Base-by-base conservation (phyloP, 1,140 invertebrate species). In the Arctopsyche grandis region DNA sequence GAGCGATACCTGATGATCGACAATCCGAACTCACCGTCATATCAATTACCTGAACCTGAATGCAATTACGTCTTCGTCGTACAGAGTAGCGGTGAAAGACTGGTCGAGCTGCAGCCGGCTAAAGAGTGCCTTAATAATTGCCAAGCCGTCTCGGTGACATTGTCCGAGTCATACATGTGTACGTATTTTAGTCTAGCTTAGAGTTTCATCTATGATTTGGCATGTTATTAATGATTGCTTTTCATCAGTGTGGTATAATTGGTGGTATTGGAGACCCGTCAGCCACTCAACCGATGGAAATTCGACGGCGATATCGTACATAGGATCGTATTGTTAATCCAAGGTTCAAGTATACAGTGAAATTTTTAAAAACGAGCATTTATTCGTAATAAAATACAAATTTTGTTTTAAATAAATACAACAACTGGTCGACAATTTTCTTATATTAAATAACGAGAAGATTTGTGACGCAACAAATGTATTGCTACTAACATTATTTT, bases 241-340 rank as follows among this genome's bases (percentile, higher is more conserved):
- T 63, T 63, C 24, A 5, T 63, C 74, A 76, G 74, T 76, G 4
- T 76, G 74, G 74, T 76, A 94, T 83, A 95, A 94, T 85, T 95
- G 94, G 93, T 94, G 94, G 91, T 95, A 94, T 83, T 95, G 93
- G 93, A 88, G 92, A 84, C 93, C 93, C 69, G 83, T 90, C 19
- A 92, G 93, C 83, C 86, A 91, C 84, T 89, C 92, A 69, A 87
- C 90, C 71, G 83, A 89, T 82, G 85, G 89, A 78, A 91, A 91
- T 81, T 85, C 87, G 78, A 86, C 91, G 38, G 91, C 93, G 81
- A 89, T 94, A 70, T 91, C 88, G 79, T 94, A 93, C 84, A 86
- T 94, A 69, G 93, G 91, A 69, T 94, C 93, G 48, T 93, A 92
- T 83, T 93, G 93, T 85, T 93, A 84, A 89, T 81, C 16, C 74